phyloP scores from a whole-genome alignment of 2,888 invertebrate species.

The Meta bourneti region DNA sequence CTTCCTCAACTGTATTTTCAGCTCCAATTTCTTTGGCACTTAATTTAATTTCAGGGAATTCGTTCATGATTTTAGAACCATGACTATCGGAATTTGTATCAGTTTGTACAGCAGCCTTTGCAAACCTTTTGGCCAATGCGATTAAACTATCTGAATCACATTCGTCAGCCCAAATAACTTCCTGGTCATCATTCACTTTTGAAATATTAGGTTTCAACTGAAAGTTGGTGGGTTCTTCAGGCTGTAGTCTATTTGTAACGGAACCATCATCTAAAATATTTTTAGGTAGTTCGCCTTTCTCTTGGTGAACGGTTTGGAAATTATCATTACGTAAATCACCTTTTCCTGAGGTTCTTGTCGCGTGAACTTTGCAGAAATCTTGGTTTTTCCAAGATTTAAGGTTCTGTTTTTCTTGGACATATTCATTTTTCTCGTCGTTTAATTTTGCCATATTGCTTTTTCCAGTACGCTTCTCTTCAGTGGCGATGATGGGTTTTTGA shows the following conservation, averaged over 20 bases:
- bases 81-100: background rate
- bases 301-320: background rate
- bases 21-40: background rate
- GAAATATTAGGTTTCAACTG: background rate
- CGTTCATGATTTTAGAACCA: too few species aligned
- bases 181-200: background rate
- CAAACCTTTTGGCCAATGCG: background rate
- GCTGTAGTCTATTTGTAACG: background rate
- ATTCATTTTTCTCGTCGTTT: slow-evolving; percentile 28
- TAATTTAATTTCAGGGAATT: background rate
- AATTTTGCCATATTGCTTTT: background rate
- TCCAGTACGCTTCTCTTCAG: background rate
- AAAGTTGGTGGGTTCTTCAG: background rate
- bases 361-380: slow-evolving; percentile 14
- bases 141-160: background rate
- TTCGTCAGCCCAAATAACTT: background rate
- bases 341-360: background rate
- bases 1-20: background rate
- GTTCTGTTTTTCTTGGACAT: background rate
- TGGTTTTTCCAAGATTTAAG: slow-evolving; percentile 7
- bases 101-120: background rate
- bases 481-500: background rate
- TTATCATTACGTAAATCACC: background rate
- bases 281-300: background rate
- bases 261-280: background rate